Conservation (phyloP, 1,140 invertebrate species). For the Diachasmimorpha longicaudata region DNA sequence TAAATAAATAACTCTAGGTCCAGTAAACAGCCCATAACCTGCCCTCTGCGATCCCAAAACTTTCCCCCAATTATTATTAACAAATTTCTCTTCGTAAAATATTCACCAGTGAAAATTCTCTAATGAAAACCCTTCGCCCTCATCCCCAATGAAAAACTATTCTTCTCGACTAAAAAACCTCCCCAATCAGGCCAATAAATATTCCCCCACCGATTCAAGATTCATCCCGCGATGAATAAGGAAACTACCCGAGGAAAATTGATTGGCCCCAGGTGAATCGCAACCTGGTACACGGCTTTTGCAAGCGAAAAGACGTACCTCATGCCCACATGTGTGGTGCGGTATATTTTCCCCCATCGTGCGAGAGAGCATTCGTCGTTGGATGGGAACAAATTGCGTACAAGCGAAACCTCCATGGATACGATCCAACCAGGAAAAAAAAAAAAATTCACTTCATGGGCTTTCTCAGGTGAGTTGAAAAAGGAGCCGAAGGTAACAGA, state of each 20-base stretch:
- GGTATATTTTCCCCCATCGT: not conserved
- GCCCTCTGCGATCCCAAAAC: too few species aligned
- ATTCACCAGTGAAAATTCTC: too few species aligned
- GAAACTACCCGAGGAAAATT: conserved; percentile 16
- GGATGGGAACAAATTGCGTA: conserved; percentile 58
- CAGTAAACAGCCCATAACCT: too few species aligned
- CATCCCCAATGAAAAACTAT: not conserved
- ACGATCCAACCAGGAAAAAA: conserved; percentile 32
- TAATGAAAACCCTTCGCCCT: too few species aligned
- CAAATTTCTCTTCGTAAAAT: too few species aligned
- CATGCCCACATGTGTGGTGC: not conserved
- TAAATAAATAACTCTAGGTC: too few species aligned
- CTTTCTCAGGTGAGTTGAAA: conserved; percentile 8
- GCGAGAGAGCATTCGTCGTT: conserved; percentile 37
- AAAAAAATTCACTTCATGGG: not conserved
- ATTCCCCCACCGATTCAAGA: not conserved
- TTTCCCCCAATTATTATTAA: too few species aligned
- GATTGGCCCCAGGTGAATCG: conserved; percentile 22
- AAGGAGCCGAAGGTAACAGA: conserved; percentile 12
- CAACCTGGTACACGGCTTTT: not conserved
- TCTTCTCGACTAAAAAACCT: not conserved
- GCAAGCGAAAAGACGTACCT: not conserved
- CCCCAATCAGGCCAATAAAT: conserved; percentile 1
- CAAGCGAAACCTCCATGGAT: conserved; percentile 40
- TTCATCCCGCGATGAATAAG: not conserved